Evolutionary conservation across 2,888 invertebrate genomes (phyloP).

Genomic region (Fragum whitleyi): DNA sequence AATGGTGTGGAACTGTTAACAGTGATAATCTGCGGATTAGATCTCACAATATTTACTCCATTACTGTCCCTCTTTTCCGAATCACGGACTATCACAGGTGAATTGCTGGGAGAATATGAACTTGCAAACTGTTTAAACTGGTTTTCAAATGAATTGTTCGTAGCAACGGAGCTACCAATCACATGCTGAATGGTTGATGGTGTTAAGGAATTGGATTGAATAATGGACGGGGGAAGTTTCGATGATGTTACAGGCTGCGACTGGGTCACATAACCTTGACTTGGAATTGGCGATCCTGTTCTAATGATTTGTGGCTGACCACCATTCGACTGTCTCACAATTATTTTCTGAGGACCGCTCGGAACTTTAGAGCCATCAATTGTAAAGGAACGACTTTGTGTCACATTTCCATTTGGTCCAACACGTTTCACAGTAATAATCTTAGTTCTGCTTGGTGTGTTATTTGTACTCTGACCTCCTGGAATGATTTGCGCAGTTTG

Average conservation of each 20-base stretch:
- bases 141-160: conserved; percentile 39
- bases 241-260: conserved; percentile 34
- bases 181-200: conserved; percentile 16
- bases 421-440: conserved; percentile 66
- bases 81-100: conserved; percentile 15
- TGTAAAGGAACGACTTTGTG: conserved; percentile 63
- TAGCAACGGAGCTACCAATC: conserved; percentile 25
- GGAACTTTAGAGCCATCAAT: conserved; percentile 44
- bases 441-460: conserved; percentile 50
- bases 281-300: conserved; percentile 41
- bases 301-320: conserved; percentile 29
- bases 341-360: conserved; percentile 56
- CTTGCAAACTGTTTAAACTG: conserved; percentile 53
- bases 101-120: conserved; percentile 25
- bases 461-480: background rate
- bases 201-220: conserved; percentile 35
- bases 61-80: background rate
- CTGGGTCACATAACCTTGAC: conserved; percentile 29
- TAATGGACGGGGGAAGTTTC: conserved; percentile 31
- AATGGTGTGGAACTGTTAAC: conserved; percentile 39
- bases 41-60: conserved; percentile 4
- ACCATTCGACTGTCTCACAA: conserved; percentile 57
- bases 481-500: conserved; percentile 39
- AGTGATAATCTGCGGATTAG: conserved; percentile 54
- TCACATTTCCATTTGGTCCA: conserved; percentile 62